Evolutionary conservation across 2,888 invertebrate species (phyloP).

Genomic region (Microplitis deprimator): DNA sequence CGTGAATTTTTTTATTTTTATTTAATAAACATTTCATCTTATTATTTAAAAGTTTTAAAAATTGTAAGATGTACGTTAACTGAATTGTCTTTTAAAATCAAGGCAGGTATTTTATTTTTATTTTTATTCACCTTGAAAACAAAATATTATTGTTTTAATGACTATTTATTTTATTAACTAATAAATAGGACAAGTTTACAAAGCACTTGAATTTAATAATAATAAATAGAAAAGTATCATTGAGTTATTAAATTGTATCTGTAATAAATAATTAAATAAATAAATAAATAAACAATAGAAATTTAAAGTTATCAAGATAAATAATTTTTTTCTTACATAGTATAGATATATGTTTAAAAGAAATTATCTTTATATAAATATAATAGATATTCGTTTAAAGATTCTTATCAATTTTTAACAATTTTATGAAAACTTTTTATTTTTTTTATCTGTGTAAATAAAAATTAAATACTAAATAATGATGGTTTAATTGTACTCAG

Average conservation of each 20-base stretch:
- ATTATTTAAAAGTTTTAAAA: no score
- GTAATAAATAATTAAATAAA: neutral
- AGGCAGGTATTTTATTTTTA: neutral
- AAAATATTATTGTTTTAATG: neutral
- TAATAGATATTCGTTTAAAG: neutral
- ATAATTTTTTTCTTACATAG: neutral
- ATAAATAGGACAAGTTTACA: neutral
- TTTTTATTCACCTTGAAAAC: neutral
- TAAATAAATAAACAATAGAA: neutral
- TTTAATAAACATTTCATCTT: no score
- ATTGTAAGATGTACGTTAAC: no score
- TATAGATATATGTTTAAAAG: neutral
- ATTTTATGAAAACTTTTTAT: neutral
- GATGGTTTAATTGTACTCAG: neutral
- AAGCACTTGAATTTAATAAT: neutral
- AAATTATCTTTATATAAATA: neutral
- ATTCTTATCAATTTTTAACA: neutral
- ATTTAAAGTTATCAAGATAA: no score
- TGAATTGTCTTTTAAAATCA: no score
- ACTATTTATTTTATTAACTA: neutral
- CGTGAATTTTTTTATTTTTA: no score
- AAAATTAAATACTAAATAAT: neutral
- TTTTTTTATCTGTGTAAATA: neutral
- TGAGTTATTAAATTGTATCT: neutral
- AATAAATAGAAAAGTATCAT: neutral